These are phyloP conservation scores for Trichogramma dendrolimi DNA, from an alignment of 2,888 invertebrate species.

Conservation along the genomic window DNA sequence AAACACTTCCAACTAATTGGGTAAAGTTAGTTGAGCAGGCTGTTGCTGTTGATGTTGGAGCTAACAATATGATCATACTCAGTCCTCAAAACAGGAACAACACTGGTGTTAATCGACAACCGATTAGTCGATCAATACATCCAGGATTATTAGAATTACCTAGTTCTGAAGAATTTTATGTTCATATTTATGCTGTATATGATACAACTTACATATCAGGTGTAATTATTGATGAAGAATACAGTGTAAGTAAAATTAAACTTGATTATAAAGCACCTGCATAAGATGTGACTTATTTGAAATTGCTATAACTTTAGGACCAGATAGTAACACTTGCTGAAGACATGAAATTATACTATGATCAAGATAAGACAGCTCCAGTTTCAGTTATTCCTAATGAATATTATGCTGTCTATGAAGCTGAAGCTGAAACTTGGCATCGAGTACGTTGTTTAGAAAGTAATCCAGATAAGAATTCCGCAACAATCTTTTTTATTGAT, in stretches of 20 bases:
- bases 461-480: slow-evolving; percentile 33
- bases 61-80: slow-evolving; percentile 55
- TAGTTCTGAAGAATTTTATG: slow-evolving; percentile 56
- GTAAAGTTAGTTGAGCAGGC: slow-evolving; percentile 59
- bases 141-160: slow-evolving; percentile 36
- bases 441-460: slow-evolving; percentile 50
- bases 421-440: slow-evolving; percentile 49
- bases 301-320: slow-evolving; percentile 40
- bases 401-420: slow-evolving; percentile 53
- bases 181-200: slow-evolving; percentile 60
- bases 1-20: slow-evolving; percentile 70
- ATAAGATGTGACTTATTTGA: not conserved
- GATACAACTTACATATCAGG: slow-evolving; percentile 66
- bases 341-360: slow-evolving; percentile 51
- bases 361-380: slow-evolving; percentile 30
- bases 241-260: slow-evolving; percentile 55
- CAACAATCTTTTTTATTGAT: slow-evolving; percentile 64
- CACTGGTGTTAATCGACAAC: not conserved
- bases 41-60: slow-evolving; percentile 57
- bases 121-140: not conserved
- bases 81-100: slow-evolving; percentile 23
- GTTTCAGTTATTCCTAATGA: slow-evolving; percentile 42
- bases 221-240: slow-evolving; percentile 62
- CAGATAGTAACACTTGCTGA: slow-evolving; percentile 45
- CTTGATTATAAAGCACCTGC: not conserved